Evolutionary conservation across 2,888 invertebrate species (phyloP), one percentile per base, ranked within the genome.

Genomic region (Cheiracanthium punctorium): DNA sequence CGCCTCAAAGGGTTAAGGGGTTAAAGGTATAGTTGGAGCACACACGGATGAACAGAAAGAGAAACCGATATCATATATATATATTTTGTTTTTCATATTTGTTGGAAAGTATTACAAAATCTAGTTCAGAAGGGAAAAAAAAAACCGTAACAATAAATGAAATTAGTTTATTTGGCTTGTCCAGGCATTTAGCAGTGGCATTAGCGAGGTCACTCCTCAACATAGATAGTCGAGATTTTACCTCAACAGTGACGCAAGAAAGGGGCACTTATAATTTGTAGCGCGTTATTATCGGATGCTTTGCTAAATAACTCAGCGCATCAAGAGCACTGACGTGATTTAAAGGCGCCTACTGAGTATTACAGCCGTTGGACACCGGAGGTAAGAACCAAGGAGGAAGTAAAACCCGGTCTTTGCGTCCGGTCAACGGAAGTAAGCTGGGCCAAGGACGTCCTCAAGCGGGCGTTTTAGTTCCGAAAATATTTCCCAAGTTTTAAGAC

Each of bases 391-490:
- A n/a, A 37, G 28, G 41, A 74, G 69, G 81, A 69, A 81, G 67
- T 32, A 37, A 32, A 73, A 52, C 52, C 73, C 48, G 64, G 58
- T 17, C 41, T 67, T 8, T 14, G 52, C 64, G 74, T 84, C 84
- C 84, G 84, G 84, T 84, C 79, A 79, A 37, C 84, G 84, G 84
- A 84, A 84, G 37, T 52, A 48, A 71, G 43, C n/a, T 29, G 64
- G 52, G 29, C 73, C 73, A 75, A 82, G 75, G 75, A 70, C 79
- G 58, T 48, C 71, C 67, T 69, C 67, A 69, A 69, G 33, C 67
- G 33, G 4, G 2, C 24, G n/a, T n/a, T 58, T 69, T 33, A 69
- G 32, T 69, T 69, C 67, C 67, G 67, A 69, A 69, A 69, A 69
- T 69, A 69, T 33, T 69, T 33, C 67, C 33, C 10, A 17, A 69